A percentile compares a stretch with the other conserved stretches of the same genome.
These are phyloP conservation scores for Sander lucioperca DNA, from an alignment of 2,113 vertebrate genomes.

Conservation along the genomic window DNA sequence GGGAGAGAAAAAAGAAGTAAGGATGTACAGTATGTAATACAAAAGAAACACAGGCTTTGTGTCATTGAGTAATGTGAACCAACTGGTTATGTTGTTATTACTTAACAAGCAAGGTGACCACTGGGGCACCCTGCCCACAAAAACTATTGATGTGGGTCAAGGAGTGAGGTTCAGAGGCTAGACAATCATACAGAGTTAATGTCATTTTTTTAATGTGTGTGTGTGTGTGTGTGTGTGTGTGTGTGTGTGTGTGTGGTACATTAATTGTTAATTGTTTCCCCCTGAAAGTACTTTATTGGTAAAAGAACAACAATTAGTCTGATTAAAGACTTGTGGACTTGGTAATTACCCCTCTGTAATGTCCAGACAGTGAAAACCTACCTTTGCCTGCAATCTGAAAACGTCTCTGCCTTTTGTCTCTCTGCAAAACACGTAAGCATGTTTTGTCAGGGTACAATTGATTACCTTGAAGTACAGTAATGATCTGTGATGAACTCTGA, in stretches of 20 bases:
- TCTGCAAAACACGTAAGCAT: conserved; percentile 4
- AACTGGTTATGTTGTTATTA: conserved; percentile 12
- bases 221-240: too few species aligned
- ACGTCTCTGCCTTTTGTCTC: conserved; percentile 44
- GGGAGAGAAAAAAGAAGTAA: too few species aligned
- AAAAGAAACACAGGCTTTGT: neutral
- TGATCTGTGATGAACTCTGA: conserved; percentile 45
- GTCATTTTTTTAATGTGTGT: too few species aligned
- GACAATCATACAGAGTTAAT: too few species aligned
- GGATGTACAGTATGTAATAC: neutral
- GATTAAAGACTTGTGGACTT: conserved; percentile 67
- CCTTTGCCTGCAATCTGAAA: conserved; percentile 42
- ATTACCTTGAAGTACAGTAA: conserved; percentile 59
- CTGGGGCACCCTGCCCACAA: neutral
- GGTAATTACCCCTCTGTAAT: conserved; percentile 65
- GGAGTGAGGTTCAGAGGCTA: neutral
- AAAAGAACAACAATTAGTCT: conserved; percentile 71
- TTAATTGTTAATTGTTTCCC: conserved; percentile 74
- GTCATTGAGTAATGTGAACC: neutral
- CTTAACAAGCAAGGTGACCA: conserved; percentile 5
- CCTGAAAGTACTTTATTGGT: conserved; percentile 55
- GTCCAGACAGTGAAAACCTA: conserved; percentile 58
- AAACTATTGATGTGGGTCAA: too few species aligned
- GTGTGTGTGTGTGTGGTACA: conserved; percentile 14
- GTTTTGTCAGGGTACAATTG: conserved; percentile 29